Evolutionary conservation across 2,113 vertebrate species (phyloP), one percentile per base, ranked within the genome.

Genomic region (Megalops atlanticus): DNA sequence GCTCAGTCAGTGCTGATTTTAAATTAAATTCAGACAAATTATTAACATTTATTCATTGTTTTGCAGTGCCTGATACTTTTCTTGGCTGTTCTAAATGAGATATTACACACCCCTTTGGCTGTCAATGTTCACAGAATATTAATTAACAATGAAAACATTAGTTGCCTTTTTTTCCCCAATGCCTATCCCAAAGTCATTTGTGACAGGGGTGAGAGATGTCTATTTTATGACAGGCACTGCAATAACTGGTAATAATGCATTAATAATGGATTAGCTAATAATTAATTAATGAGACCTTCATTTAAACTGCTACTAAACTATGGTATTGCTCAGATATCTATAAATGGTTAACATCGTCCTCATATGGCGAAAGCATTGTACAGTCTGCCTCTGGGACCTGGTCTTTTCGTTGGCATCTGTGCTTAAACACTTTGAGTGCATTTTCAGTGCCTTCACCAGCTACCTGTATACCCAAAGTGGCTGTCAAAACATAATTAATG

Each of bases 401-500:
- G 16, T 24, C 47, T 39, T 11, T 40, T 78, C 54, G 41, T 33
- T 64, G 10, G 77, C 36, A 71, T 43, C 27, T 4, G 16, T 77
- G 31, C 45, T 45, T 52, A 33, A 38, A 35, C 33, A 52, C 33
- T 52, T 36, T 38, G 16, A 52, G 31, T 77, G 3, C 54, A 64
- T 15, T 45, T 47, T 18, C 43, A 41, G 16, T 73, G 35, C 64
- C 27, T 2, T 45, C n/a, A 47, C n/a, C 24, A 47, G 68, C 64
- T 79, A 31, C 47, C 43, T 47, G 41, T 69, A 43, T 47, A 39
- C 36, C 40, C 58, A n/a, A 41, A 45, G 35, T 49, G 6, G 35
- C 38, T 81, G 72, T 49, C 15, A 39, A 38, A 75, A 76, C 64
- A 41, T 31, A 47, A 73, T 38, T 52, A 68, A 64, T 33, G 45